These are phyloP conservation scores for Sebastes kiyomatsui DNA, from an alignment of 2,797 vertebrate species.

Conservation along the genomic window DNA sequence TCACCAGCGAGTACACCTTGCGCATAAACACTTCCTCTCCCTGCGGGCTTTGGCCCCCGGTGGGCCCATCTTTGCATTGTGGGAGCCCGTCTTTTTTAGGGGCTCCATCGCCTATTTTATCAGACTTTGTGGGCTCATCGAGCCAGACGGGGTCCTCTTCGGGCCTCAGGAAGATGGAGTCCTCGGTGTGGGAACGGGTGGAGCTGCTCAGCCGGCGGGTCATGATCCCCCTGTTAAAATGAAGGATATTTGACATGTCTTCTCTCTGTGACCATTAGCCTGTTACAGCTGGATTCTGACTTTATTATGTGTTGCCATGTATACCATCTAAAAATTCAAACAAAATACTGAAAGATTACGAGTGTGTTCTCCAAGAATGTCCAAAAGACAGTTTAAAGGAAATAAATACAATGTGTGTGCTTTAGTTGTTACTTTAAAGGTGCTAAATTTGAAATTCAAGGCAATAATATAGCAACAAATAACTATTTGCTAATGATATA, in stretches of 20 bases:
- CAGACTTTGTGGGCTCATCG: slow-evolving; percentile 71
- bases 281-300: neutral
- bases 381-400: neutral
- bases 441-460: neutral
- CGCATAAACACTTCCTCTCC: slow-evolving; percentile 64
- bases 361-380: neutral
- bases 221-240: slow-evolving; percentile 71
- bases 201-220: slow-evolving; percentile 79
- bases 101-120: slow-evolving; percentile 48
- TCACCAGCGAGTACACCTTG: slow-evolving; percentile 68
- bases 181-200: slow-evolving; percentile 79
- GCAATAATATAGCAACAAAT: neutral
- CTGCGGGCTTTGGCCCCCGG: slow-evolving; percentile 27
- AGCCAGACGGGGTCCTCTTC: slow-evolving; percentile 81
- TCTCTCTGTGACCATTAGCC: neutral
- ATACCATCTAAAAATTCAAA: neutral
- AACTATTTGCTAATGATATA: neutral
- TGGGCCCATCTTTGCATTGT: slow-evolving; percentile 38
- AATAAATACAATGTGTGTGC: neutral
- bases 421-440: neutral
- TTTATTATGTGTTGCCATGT: neutral
- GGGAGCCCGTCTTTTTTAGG: slow-evolving; percentile 41
- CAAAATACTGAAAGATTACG: neutral
- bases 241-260: neutral
- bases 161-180: slow-evolving; percentile 79